A percentile compares a stretch with the other conserved stretches of the same genome.
Evolutionary conservation across 2,888 invertebrate genomes (phyloP).

Genomic region (Acanthoscelides obtectus): DNA sequence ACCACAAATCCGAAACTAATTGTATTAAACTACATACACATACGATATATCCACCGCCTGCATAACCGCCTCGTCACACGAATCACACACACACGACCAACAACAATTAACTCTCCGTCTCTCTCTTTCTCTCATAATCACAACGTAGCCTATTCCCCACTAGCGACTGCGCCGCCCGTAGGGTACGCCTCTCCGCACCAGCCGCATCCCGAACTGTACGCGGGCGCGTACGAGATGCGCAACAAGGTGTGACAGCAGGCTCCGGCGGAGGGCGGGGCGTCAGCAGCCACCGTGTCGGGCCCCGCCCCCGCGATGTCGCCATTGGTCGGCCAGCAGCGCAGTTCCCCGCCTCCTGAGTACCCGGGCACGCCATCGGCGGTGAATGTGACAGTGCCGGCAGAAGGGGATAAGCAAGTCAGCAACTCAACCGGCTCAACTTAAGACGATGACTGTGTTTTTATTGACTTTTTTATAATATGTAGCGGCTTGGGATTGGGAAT

Average conservation of each 20-base stretch:
- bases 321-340: slow-evolving; percentile 4
- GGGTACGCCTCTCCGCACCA: slow-evolving; percentile 45
- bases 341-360: slow-evolving; percentile 41
- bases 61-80: slow-evolving; percentile 1
- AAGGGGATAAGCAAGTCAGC: neutral
- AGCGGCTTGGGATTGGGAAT: neutral
- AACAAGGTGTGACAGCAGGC: slow-evolving; percentile 62
- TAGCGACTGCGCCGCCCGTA: slow-evolving; percentile 48
- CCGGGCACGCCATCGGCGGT: slow-evolving; percentile 38
- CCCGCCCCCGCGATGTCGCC: neutral
- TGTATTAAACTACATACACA: neutral
- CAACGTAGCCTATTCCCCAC: slow-evolving; percentile 41
- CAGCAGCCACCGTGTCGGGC: neutral
- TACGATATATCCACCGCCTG: neutral
- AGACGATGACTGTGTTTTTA: slow-evolving; percentile 1
- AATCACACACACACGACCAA: slow-evolving; percentile 23
- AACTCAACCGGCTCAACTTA: slow-evolving; percentile 14
- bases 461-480: neutral
- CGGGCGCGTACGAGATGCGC: slow-evolving; percentile 75
- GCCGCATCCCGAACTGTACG: slow-evolving; percentile 64
- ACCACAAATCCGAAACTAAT: too few species aligned
- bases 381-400: slow-evolving; percentile 3
- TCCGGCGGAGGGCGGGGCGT: slow-evolving; percentile 22
- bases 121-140: slow-evolving; percentile 16
- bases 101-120: slow-evolving; percentile 10